A percentile compares a stretch with the other conserved stretches of the same genome.
Evolutionary conservation across 1,140 invertebrate genomes (phyloP).

Genomic region (Diachasma alloeum): DNA sequence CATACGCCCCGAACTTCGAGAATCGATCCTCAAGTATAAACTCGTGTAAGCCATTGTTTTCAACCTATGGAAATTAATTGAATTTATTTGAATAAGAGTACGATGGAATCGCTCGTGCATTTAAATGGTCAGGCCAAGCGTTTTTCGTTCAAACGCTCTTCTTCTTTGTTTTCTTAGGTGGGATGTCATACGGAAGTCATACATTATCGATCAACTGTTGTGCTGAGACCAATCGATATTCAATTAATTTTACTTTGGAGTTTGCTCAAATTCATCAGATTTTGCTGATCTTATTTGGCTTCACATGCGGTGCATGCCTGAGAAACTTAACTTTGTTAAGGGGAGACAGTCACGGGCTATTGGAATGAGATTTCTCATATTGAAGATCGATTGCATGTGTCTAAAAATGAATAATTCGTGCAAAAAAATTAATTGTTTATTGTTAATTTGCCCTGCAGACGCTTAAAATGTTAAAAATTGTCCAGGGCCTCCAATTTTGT

Average conservation of each 20-base stretch:
- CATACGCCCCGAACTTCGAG: neutral
- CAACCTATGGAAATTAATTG: conserved; percentile 64
- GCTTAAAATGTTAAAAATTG: too few species aligned
- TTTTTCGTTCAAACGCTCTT: neutral
- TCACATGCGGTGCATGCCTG: too few species aligned
- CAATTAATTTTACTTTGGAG: neutral
- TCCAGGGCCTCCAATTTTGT: too few species aligned
- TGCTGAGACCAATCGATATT: neutral
- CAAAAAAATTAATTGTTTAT: too few species aligned
- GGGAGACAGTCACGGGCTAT: too few species aligned
- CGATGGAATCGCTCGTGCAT: conserved; percentile 13
- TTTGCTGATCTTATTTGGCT: too few species aligned
- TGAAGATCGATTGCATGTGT: too few species aligned
- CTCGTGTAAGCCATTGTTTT: conserved; percentile 55
- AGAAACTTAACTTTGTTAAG: too few species aligned
- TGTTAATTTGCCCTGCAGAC: too few species aligned
- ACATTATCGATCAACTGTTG: neutral
- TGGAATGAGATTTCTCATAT: too few species aligned
- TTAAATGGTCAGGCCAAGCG: neutral
- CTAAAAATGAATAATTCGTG: too few species aligned
- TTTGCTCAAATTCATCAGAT: neutral
- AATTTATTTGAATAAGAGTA: conserved; percentile 63
- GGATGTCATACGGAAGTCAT: neutral
- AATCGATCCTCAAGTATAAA: neutral
- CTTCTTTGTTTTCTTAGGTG: neutral